Percentiles rank a stretch among this genome's conserved stretches.
Evolutionary conservation across 2,113 vertebrate species (phyloP).

Genomic region (Aptenodytes patagonicus): DNA sequence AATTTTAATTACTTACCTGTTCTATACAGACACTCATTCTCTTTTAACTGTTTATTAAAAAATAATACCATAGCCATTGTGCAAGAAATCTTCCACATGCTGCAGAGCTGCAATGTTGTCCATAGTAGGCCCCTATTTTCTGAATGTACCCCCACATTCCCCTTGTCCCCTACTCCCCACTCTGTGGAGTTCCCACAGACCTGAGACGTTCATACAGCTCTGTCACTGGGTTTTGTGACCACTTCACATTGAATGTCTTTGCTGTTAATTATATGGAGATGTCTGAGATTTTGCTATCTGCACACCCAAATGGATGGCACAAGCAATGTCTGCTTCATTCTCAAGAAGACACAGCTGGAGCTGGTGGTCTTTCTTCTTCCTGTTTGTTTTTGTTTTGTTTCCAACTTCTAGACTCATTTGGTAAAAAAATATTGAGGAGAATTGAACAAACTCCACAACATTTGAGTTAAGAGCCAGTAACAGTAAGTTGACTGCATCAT

Average conservation of each 20-base stretch:
- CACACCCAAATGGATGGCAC: not conserved
- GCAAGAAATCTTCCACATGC: not conserved
- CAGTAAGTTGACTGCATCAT: not conserved
- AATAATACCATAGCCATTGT: not conserved
- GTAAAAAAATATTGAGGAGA: not conserved
- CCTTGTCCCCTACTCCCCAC: not conserved
- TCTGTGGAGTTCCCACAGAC: not conserved
- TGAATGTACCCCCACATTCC: not conserved
- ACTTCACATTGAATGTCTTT: not conserved
- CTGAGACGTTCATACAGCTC: not conserved
- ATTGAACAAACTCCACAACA: not conserved
- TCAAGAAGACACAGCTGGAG: not conserved
- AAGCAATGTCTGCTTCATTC: not conserved
- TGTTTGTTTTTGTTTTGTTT: not conserved
- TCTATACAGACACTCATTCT: constrained; percentile 66
- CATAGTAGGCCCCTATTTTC: not conserved
- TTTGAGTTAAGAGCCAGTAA: not conserved
- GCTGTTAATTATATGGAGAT: not conserved
- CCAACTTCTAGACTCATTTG: not conserved
- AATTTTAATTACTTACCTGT: constrained; percentile 75
- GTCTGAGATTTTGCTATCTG: not conserved
- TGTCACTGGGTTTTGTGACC: not conserved
- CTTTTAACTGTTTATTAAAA: constrained; percentile 71
- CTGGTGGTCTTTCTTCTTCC: not conserved
- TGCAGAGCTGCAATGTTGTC: not conserved